Conservation (phyloP, 2,797 vertebrate species). For the Acanthis flammea region DNA sequence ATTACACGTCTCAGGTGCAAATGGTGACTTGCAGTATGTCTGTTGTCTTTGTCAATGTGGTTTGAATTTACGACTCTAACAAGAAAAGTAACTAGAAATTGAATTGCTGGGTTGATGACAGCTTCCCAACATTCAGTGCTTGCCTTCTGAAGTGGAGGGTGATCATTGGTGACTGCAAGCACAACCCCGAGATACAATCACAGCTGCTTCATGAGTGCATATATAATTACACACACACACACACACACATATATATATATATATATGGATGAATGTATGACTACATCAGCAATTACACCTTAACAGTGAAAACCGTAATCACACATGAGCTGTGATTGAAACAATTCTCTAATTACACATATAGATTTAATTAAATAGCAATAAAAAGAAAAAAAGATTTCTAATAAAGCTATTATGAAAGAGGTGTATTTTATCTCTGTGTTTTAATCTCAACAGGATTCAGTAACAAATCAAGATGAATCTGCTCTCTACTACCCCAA, state of each 20-base stretch:
- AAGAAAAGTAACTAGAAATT: background rate
- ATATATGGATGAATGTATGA: too few species aligned
- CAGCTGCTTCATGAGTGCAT: background rate
- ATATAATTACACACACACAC: background rate
- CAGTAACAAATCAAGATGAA: background rate
- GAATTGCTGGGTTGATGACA: background rate
- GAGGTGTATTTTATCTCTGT: background rate
- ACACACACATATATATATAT: too few species aligned
- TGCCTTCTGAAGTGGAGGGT: background rate
- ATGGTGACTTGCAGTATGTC: background rate
- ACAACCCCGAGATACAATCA: background rate
- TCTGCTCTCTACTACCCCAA: background rate
- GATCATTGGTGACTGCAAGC: background rate
- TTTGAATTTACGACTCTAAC: conserved; percentile 10
- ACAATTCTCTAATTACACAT: background rate
- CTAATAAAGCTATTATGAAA: background rate
- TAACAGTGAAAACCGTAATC: background rate
- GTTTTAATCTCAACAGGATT: background rate
- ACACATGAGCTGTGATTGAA: background rate
- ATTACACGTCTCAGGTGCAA: background rate
- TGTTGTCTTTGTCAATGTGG: background rate
- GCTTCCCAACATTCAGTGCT: background rate
- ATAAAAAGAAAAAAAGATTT: background rate
- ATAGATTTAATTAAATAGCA: background rate
- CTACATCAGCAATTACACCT: background rate